Evolutionary conservation across 2,797 vertebrate species (phyloP).

Genomic region (Micrastur ruficollis): DNA sequence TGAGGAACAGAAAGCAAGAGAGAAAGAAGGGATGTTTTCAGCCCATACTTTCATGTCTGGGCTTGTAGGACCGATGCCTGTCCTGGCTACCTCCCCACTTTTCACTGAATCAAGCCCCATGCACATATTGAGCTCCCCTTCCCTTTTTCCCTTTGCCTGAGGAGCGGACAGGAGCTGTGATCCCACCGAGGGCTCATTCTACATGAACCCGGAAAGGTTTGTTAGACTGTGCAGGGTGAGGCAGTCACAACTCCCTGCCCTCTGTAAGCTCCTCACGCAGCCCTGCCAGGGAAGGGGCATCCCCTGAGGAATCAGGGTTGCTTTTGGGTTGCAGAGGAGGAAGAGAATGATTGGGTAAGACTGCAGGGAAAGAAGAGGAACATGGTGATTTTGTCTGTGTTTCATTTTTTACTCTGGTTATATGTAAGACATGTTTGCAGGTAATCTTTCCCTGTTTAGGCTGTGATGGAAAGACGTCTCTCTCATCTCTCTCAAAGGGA

Average conservation of each 20-base stretch:
- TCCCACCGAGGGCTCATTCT: background rate
- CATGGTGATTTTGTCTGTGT: background rate
- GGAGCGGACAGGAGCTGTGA: background rate
- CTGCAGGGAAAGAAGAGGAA: background rate
- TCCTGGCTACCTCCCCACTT: rapidly evolving
- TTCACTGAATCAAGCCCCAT: background rate
- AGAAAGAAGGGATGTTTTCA: background rate
- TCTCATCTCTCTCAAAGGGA: background rate
- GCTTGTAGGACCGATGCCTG: background rate
- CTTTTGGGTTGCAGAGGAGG: background rate
- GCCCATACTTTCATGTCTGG: background rate
- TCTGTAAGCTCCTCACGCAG: background rate
- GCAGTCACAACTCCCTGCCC: background rate
- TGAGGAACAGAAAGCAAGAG: background rate
- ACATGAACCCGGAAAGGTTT: background rate
- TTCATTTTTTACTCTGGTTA: background rate
- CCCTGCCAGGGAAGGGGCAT: background rate
- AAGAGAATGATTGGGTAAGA: background rate
- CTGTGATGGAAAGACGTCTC: background rate
- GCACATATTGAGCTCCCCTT: background rate
- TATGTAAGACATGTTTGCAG: background rate
- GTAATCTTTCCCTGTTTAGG: background rate
- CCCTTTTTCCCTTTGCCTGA: background rate
- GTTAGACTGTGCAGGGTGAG: background rate
- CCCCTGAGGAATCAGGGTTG: background rate